Percentiles rank a stretch among this genome's conserved stretches.
Evolutionary conservation across 2,797 vertebrate genomes (phyloP).

Genomic region (Cyprinella venusta): DNA sequence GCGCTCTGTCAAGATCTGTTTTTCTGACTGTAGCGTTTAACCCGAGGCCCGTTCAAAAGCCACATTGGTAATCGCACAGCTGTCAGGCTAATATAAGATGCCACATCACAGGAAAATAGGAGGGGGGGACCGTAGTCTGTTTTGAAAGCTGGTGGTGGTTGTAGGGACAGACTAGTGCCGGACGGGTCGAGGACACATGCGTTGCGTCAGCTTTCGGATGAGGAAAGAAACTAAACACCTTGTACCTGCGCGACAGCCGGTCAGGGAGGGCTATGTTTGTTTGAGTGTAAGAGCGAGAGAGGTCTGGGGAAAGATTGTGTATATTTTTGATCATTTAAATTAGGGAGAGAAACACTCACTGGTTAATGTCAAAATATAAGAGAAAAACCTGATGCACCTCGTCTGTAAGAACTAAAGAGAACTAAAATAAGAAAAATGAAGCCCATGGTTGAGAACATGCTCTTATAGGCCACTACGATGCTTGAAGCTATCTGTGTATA

Average conservation of each 20-base stretch:
- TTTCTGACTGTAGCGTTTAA: slow-evolving; percentile 62
- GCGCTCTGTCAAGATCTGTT: slow-evolving; percentile 69
- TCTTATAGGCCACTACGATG: neutral
- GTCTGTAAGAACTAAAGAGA: neutral
- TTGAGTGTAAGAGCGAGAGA: slow-evolving; percentile 29
- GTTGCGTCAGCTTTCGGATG: slow-evolving; percentile 20
- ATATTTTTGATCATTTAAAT: slow-evolving; percentile 35
- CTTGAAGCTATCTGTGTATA: no score
- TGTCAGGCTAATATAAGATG: neutral
- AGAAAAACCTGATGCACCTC: neutral
- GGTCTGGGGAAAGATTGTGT: slow-evolving; percentile 6
- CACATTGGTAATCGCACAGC: slow-evolving; percentile 40
- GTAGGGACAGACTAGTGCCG: neutral
- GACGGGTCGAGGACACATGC: neutral
- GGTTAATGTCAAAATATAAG: slow-evolving; percentile 15
- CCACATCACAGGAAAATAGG: slow-evolving; percentile 45
- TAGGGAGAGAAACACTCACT: neutral
- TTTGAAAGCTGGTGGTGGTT: slow-evolving; percentile 29
- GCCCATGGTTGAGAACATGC: neutral
- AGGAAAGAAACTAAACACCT: slow-evolving; percentile 35
- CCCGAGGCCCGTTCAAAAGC: slow-evolving; percentile 40
- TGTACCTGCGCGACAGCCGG: slow-evolving; percentile 21
- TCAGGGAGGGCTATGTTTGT: slow-evolving; percentile 33
- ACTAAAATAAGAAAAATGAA: neutral
- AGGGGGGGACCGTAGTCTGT: neutral